Base-by-base conservation (phyloP, 2,113 vertebrate genomes). In the Labeo rohita region DNA sequence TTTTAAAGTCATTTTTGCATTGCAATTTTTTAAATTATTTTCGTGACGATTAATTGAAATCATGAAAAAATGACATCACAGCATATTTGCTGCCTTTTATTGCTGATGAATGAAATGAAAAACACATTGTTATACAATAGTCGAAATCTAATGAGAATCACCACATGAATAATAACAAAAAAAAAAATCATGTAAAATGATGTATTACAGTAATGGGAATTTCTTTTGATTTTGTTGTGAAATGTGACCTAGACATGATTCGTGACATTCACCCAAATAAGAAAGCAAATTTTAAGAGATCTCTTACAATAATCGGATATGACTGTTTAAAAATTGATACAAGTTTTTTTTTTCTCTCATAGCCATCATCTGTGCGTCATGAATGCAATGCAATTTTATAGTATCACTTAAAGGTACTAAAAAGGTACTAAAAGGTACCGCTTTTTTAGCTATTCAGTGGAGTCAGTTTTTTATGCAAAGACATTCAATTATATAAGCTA, bases 401-500 rank as follows among this genome's bases (percentile, higher is more conserved):
- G 8, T 13, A 79, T 66, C 36, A 18, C 16, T n/a, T 18, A 34
- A 8, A 47, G 39, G 36, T 43, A 68, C 23, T n/a, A n/a, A n/a
- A 34, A 8, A 47, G 39, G 36, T 43, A 68, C 12, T 34, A 15
- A n/a, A 7, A 63, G n/a, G 18, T 65, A 21, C 18, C 18, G 10
- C 21, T 18, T 49, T 28, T 49, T 13, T 18, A 63, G 43, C 15
- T 36, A 79, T 79, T 56, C 6, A 54, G 61, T 65, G 56, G 56
- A 59, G 56, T 59, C 56, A 59, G n/a, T 52, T 85, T 85, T 66
- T 54, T 85, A 72, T 72, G 75, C 66, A 79, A 56, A 54, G 52
- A 72, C 59, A 16, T 76, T 59, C 13, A 78, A 36, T 21, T 18
- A 16, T 18, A 36, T 77, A 10, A 54, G 75, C 28, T 11, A 36